phyloP scores from a whole-genome alignment of 2,797 vertebrate species.

The Buceros bicornis region DNA sequence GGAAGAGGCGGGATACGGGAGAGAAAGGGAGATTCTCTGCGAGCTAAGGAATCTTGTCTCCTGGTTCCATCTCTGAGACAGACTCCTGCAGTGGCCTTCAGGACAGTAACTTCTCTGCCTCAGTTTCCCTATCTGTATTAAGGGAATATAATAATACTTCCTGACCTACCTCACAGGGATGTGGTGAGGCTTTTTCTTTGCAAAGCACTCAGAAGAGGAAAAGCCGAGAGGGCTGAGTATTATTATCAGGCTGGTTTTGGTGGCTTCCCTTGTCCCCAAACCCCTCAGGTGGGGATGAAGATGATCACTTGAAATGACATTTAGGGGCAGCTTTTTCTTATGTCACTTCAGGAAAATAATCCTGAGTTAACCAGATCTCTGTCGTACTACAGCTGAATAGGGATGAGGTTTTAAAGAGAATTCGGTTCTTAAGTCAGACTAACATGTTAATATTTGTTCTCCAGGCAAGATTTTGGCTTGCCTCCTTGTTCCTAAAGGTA shows the following conservation, averaged over 20 bases:
- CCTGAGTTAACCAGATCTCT: not conserved
- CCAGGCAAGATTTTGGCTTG: not conserved
- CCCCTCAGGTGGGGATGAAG: not conserved
- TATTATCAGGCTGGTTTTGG: not conserved
- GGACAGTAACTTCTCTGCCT: constrained; percentile 27
- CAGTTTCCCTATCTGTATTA: not conserved
- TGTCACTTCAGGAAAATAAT: not conserved
- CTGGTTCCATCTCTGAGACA: not conserved
- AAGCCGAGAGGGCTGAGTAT: constrained; percentile 13
- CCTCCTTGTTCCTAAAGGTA: not conserved
- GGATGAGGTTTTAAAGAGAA: constrained; percentile 1
- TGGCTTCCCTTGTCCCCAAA: constrained; percentile 1
- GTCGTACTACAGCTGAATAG: not conserved
- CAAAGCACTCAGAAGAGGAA: not conserved
- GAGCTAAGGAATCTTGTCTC: not conserved
- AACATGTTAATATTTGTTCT: not conserved
- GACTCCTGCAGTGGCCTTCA: not conserved
- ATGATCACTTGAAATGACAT: constrained; percentile 7
- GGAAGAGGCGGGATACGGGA: not conserved
- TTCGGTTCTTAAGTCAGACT: not conserved
- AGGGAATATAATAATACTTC: constrained; percentile 50
- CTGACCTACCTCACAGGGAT: constrained; percentile 60
- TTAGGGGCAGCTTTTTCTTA: constrained; percentile 18
- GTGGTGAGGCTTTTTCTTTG: constrained; percentile 46
- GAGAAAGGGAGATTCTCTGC: not conserved